Percentiles rank a stretch among this genome's conserved stretches.
Conservation (phyloP, 2,888 invertebrate genomes). For the Malachius bipustulatus region DNA sequence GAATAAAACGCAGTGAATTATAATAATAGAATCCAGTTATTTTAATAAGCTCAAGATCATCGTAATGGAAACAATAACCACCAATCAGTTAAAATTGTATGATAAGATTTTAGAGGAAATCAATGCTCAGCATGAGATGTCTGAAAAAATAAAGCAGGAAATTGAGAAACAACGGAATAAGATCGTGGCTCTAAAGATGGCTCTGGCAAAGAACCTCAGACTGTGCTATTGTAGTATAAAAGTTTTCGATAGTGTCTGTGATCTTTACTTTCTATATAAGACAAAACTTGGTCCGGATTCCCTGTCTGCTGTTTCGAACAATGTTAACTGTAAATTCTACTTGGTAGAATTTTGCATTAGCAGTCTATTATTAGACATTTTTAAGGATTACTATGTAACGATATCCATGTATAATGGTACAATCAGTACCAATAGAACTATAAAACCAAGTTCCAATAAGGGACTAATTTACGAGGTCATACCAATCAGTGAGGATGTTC, state of each 20-base stretch:
- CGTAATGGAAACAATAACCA: slow-evolving; percentile 25
- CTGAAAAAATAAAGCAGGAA: slow-evolving; percentile 21
- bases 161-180: slow-evolving; percentile 23
- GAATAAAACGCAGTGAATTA: too few relatives aligned
- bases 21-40: too few relatives aligned
- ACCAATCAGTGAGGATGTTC: background rate
- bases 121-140: slow-evolving; percentile 25
- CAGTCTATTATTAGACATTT: too few relatives aligned
- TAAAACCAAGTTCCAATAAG: background rate
- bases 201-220: slow-evolving; percentile 17
- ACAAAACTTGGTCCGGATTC: slow-evolving; percentile 20
- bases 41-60: too few relatives aligned
- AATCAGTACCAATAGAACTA: background rate
- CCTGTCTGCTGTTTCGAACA: slow-evolving; percentile 14
- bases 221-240: slow-evolving; percentile 28
- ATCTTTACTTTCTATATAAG: slow-evolving; percentile 24
- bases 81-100: slow-evolving; percentile 22
- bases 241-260: slow-evolving; percentile 26
- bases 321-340: slow-evolving; percentile 25
- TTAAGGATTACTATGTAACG: slow-evolving; percentile 15
- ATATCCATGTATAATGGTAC: background rate
- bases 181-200: slow-evolving; percentile 22
- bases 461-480: background rate
- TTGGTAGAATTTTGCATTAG: slow-evolving; percentile 28
- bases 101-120: slow-evolving; percentile 27